A percentile compares a stretch with the other conserved stretches of the same genome.
Conservation (phyloP, 2,888 invertebrate genomes). For the Clepsis dumicolana region DNA sequence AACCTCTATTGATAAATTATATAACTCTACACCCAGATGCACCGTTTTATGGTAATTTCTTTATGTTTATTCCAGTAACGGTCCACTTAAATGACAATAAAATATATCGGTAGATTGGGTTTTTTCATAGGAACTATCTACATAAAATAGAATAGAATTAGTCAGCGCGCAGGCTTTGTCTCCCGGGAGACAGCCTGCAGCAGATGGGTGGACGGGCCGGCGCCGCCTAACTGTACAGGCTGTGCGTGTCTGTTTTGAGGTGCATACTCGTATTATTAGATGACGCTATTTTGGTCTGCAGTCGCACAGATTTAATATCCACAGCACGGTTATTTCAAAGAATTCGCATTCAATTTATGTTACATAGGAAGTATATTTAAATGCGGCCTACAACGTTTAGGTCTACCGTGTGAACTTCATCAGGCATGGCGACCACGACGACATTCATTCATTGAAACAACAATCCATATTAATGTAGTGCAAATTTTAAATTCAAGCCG, state of each 20-base stretch:
- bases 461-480: slow-evolving; percentile 86
- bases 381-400: slow-evolving; percentile 83
- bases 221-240: slow-evolving; percentile 64
- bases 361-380: slow-evolving; percentile 85
- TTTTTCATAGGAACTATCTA: not conserved
- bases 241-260: slow-evolving; percentile 61
- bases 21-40: slow-evolving; percentile 44
- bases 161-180: not conserved
- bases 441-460: slow-evolving; percentile 85
- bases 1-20: slow-evolving; percentile 59
- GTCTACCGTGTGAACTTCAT: slow-evolving; percentile 85
- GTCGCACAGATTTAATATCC: slow-evolving; percentile 74
- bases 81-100: slow-evolving; percentile 36
- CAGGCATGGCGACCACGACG: slow-evolving; percentile 82
- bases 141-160: slow-evolving; percentile 9
- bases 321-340: slow-evolving; percentile 80
- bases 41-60: slow-evolving; percentile 45
- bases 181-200: slow-evolving; percentile 26
- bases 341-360: slow-evolving; percentile 81
- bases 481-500: slow-evolving; percentile 85
- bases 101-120: not conserved
- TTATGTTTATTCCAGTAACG: slow-evolving; percentile 36
- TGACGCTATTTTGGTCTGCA: slow-evolving; percentile 74
- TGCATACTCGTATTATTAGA: slow-evolving; percentile 76
- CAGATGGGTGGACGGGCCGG: slow-evolving; percentile 50